A percentile compares a stretch with the other conserved stretches of the same genome.
phyloP scores from a whole-genome alignment of 2,797 vertebrate species.

The Esox lucius region DNA sequence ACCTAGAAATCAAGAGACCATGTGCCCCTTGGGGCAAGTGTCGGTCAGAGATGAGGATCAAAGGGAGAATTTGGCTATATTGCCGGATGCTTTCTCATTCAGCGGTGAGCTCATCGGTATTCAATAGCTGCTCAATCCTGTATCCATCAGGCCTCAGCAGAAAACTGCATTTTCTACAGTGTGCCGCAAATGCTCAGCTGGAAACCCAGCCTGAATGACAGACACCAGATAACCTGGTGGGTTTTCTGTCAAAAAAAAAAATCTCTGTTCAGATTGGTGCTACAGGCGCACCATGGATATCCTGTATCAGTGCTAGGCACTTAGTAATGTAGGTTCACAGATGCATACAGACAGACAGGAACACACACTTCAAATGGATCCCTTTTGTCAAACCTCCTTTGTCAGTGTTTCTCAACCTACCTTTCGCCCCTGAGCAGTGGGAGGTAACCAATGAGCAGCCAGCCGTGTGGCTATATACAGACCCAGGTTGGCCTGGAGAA shows the following conservation, averaged over 20 bases:
- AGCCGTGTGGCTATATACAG: neutral
- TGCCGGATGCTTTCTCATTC: neutral
- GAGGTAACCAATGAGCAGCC: neutral
- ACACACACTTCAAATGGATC: constrained; percentile 14
- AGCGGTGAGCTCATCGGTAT: neutral
- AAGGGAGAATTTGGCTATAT: neutral
- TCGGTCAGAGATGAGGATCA: neutral
- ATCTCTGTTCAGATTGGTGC: too few species aligned
- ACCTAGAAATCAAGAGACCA: constrained; percentile 13
- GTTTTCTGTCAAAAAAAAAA: neutral
- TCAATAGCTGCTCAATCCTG: neutral
- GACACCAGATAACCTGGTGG: neutral
- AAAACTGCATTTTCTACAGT: neutral
- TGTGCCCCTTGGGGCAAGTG: neutral
- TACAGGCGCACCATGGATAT: too few species aligned
- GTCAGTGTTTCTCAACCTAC: neutral
- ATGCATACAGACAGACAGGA: neutral
- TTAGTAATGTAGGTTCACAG: neutral
- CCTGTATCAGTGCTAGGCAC: too few species aligned
- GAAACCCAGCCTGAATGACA: neutral
- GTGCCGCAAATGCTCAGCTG: neutral
- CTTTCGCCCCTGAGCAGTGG: neutral
- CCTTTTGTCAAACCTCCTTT: constrained; percentile 22
- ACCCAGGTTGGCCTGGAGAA: neutral
- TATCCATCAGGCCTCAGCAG: too few species aligned